These are phyloP conservation scores for Tineola bisselliella DNA, from an alignment of 2,888 invertebrate species.

Conservation along the genomic window DNA sequence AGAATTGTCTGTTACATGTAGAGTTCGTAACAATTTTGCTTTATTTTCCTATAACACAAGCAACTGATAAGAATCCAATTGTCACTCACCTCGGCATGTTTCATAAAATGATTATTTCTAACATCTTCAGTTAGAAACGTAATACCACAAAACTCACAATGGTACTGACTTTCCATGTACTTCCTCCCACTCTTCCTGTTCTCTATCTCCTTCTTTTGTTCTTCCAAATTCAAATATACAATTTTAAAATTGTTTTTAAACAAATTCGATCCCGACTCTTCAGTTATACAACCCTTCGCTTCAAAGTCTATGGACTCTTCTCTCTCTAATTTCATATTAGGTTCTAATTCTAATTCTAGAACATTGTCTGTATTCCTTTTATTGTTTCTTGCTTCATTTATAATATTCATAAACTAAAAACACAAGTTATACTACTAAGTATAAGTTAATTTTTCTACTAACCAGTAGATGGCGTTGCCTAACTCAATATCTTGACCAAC, in stretches of 20 bases:
- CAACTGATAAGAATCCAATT: neutral
- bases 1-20: neutral
- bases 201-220: constrained; percentile 22
- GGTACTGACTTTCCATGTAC: constrained; percentile 18
- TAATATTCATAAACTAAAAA: neutral
- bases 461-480: too few species aligned
- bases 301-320: neutral
- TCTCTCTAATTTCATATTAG: neutral
- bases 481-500: neutral
- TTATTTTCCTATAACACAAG: neutral
- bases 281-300: neutral
- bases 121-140: constrained; percentile 14
- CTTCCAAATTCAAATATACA: constrained; percentile 20
- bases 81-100: neutral
- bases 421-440: neutral
- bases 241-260: constrained; percentile 19
- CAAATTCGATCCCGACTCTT: neutral
- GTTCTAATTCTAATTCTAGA: neutral
- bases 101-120: neutral
- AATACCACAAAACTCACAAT: constrained; percentile 20
- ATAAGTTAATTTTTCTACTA: too few species aligned
- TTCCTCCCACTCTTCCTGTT: constrained; percentile 17
- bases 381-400: neutral
- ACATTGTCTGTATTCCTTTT: neutral
- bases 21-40: too few species aligned